Base-by-base conservation (phyloP, 2,888 invertebrate species). In the Operophtera brumata region DNA sequence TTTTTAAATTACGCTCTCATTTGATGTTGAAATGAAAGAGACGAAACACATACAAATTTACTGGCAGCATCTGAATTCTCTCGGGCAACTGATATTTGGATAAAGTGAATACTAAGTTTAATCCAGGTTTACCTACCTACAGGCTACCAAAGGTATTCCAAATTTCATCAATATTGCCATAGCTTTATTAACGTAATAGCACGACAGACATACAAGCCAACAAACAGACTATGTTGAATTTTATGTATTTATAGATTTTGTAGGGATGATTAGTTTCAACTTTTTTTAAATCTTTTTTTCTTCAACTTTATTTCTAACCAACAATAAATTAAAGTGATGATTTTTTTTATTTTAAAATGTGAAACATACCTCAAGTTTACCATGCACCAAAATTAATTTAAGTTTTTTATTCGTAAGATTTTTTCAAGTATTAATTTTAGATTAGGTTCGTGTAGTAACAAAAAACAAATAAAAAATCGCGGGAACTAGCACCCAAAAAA, bases 341-440 rank as follows among this genome's bases (percentile, higher is more conserved):
- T 49, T 59, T 58, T 57, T 20, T 47, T 43, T 59, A 70, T 70
- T 74, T 73, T 75, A 80, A 80, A 71, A 55, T 41, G 26, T 54
- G 47, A 75, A 72, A 68, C 80, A 84, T 89, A 90, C 89, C 89
- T 90, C 89, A 89, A 81, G 88, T 83, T 90, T 89, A 89, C 89
- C 88, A 85, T 71, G 86, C 89, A 89, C 89, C 88, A 89, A 90
- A 90, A 81, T 76, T 56, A 70, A 73, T 60, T 77, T 80, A 80
- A 82, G 82, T 80, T 74, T 82, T 67, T 46, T 30, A 34, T 70
- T 63, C 56, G 64, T 73, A 76, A 72, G 73, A 60, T 65, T 52
- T 67, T 30, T 78, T 73, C 73, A 82, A 87, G 85, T 83, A 85
- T 84, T 86, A 85, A 77, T 70, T 70, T 67, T 80, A 74, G 75